Evolutionary conservation across 1,140 invertebrate genomes (phyloP).

Genomic region (Vanessa tameamea): DNA sequence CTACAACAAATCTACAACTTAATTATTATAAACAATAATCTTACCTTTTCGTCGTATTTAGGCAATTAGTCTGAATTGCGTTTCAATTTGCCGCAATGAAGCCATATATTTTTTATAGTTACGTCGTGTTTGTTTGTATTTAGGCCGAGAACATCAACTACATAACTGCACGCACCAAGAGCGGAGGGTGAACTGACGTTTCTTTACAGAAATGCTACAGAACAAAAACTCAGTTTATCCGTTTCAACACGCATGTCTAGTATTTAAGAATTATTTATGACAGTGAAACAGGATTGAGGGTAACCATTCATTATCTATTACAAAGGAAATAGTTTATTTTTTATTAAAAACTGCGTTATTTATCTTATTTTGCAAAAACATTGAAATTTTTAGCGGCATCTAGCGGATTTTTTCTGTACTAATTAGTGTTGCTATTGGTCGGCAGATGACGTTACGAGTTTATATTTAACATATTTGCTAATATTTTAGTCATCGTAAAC

Average conservation of each 20-base stretch:
- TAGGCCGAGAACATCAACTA: conserved; percentile 34
- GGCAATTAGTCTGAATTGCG: background rate
- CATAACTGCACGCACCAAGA: conserved; percentile 49
- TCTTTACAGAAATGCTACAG: conserved; percentile 16
- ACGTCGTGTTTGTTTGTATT: conserved; percentile 52
- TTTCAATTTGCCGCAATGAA: conserved; percentile 38
- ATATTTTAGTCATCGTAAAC: background rate
- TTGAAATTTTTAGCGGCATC: conserved; percentile 1
- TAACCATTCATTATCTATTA: background rate
- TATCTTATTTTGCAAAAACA: background rate
- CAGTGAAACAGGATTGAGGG: no score
- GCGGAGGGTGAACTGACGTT: conserved; percentile 56
- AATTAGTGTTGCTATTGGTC: background rate
- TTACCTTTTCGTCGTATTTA: background rate
- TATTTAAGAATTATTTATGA: background rate
- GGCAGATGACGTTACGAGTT: background rate
- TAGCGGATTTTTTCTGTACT: background rate
- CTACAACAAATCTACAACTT: no score
- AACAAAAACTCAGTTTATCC: conserved; percentile 5
- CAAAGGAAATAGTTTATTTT: background rate
- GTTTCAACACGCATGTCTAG: conserved; percentile 8
- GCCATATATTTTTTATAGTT: conserved; percentile 47
- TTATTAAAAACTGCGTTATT: background rate
- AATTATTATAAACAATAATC: no score
- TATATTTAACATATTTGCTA: background rate